A percentile compares a stretch with the other conserved stretches of the same genome.
These are phyloP conservation scores for Luehdorfia chinensis DNA, from an alignment of 1,140 invertebrate genomes.

Conservation along the genomic window DNA sequence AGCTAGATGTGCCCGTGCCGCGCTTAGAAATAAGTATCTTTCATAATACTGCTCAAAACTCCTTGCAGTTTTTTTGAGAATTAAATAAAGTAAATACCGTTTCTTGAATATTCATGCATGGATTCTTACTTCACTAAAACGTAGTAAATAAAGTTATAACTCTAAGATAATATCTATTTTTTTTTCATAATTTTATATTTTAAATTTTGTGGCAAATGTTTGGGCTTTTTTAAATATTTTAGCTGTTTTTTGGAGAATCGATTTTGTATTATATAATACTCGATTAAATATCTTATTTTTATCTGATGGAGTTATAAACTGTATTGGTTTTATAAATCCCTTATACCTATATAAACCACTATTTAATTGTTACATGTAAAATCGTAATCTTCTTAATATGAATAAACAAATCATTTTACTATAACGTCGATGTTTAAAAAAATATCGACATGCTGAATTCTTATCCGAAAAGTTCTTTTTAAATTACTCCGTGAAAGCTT, in stretches of 20 bases:
- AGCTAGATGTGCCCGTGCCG: slow-evolving; percentile 27
- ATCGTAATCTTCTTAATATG: neutral
- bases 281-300: slow-evolving; percentile 6
- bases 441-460: too few relatives aligned
- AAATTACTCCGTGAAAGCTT: too few relatives aligned
- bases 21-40: neutral
- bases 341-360: too few relatives aligned
- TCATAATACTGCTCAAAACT: slow-evolving; percentile 9
- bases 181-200: neutral
- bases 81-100: neutral
- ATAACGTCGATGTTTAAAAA: neutral
- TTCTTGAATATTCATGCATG: neutral
- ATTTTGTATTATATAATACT: slow-evolving; percentile 3
- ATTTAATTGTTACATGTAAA: neutral
- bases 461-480: too few relatives aligned
- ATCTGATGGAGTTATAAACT: slow-evolving; percentile 13
- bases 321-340: neutral
- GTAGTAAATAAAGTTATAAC: too few relatives aligned
- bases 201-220: neutral
- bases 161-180: too few relatives aligned
- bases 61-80: neutral
- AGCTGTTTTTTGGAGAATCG: slow-evolving; percentile 1
- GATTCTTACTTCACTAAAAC: neutral
- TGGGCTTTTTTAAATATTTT: neutral
- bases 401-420: neutral